Conservation (phyloP, 2,888 invertebrate species). For the Buathra laborator region DNA sequence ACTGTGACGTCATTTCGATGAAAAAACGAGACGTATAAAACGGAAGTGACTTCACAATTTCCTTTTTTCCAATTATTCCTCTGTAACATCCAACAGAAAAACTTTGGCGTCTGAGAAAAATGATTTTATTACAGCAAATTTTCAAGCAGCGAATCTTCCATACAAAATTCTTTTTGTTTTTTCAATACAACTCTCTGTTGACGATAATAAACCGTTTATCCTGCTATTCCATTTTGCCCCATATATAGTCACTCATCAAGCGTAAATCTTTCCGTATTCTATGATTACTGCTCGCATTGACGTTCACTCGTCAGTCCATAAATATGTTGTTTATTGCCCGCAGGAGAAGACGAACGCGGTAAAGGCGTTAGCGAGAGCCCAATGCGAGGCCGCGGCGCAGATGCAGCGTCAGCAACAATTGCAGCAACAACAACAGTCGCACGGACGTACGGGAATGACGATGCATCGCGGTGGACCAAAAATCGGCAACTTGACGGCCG, state of each 20-base stretch:
- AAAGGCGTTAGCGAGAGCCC: slow-evolving; percentile 87
- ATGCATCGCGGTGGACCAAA: slow-evolving; percentile 81
- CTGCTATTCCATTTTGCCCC: background rate
- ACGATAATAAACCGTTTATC: background rate
- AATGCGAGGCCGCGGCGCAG: slow-evolving; percentile 83
- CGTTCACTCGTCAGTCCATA: background rate
- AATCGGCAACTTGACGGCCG: slow-evolving; percentile 66
- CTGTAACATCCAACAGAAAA: no score
- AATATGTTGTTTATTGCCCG: slow-evolving; percentile 34
- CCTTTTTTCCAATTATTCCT: no score
- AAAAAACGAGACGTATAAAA: no score
- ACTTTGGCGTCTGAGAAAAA: no score
- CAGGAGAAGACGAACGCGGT: slow-evolving; percentile 94
- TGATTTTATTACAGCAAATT: no score
- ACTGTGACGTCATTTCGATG: no score
- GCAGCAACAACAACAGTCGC: slow-evolving; percentile 78
- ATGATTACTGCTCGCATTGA: background rate
- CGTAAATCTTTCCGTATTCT: background rate
- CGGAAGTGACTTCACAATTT: no score
- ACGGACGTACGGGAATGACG: slow-evolving; percentile 58
- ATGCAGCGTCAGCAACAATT: slow-evolving; percentile 81
- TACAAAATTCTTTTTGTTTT: no score
- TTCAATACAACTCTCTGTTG: background rate
- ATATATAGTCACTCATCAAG: background rate
- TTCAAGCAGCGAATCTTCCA: no score